Percentiles rank a stretch among this genome's conserved stretches.
These are phyloP conservation scores for Dendrolimus houi DNA, from an alignment of 2,888 invertebrate species.

Conservation along the genomic window DNA sequence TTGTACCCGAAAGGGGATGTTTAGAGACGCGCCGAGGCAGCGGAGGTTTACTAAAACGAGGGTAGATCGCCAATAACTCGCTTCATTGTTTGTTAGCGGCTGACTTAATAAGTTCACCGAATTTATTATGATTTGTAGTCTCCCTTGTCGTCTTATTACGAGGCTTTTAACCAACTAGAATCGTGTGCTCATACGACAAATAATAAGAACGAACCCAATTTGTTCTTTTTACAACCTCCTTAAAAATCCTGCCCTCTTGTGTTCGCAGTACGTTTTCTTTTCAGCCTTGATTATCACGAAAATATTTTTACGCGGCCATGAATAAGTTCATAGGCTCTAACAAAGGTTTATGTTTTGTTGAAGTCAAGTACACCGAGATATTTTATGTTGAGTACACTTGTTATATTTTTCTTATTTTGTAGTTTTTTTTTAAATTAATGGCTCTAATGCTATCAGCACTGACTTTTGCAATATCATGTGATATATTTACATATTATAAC, in stretches of 20 bases:
- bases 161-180: slow-evolving; percentile 46
- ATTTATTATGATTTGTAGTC: slow-evolving; percentile 73
- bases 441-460: neutral
- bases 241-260: slow-evolving; percentile 28
- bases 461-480: no score
- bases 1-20: slow-evolving; percentile 33
- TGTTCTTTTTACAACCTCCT: slow-evolving; percentile 37
- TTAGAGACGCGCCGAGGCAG: slow-evolving; percentile 24
- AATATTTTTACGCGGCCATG: slow-evolving; percentile 24
- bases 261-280: slow-evolving; percentile 19
- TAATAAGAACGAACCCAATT: slow-evolving; percentile 32
- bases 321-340: slow-evolving; percentile 22
- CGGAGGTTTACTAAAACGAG: slow-evolving; percentile 56
- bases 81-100: slow-evolving; percentile 71
- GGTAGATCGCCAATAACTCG: slow-evolving; percentile 71
- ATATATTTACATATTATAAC: no score
- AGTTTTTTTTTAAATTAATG: neutral
- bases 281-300: slow-evolving; percentile 15
- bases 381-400: neutral
- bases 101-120: slow-evolving; percentile 71
- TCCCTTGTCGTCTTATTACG: slow-evolving; percentile 64
- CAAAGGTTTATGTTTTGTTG: slow-evolving; percentile 22
- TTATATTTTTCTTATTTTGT: neutral
- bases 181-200: slow-evolving; percentile 30
- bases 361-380: neutral